Evolutionary conservation across 2,888 invertebrate genomes (phyloP), one percentile per base, ranked within the genome.

Genomic region (Lasioglossum figueresi): DNA sequence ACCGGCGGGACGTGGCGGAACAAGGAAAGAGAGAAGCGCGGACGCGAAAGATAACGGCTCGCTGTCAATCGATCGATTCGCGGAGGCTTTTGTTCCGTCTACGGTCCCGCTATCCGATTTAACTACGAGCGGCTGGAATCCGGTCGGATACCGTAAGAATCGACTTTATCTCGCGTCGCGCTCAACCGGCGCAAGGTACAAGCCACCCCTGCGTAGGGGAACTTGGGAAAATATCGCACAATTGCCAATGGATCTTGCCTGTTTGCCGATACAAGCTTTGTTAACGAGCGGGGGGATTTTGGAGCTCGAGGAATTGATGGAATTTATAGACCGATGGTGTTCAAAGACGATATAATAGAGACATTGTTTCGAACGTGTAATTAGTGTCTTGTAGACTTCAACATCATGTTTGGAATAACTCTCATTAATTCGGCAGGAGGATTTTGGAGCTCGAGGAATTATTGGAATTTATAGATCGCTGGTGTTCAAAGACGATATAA

Each of bases 41-140:
- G 93, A 91, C 92, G 92, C 87, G 90, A 93, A 93, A 93, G 94
- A 94, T 94, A 94, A 94, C 93, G 92, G 91, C 92, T 92, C 88
- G 91, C 90, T 87, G 89, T 90, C 92, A 89, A 93, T 93, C 93
- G 93, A 94, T 94, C 93, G 93, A 93, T 93, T 87, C 89, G 90
- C 87, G 89, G 90, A 91, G 90, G 91, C 93, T 93, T 94, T 94
- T 94, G 94, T 93, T 93, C 72, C 91, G 88, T 85, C 88, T 86
- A 87, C 91, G 88, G 80, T 85, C 85, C 84, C 79, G 85, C 90
- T 90, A 93, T 93, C 92, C 91, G 93, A 94, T 93, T 94, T 92
- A 92, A 92, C 93, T 92, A 92, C 89, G 87, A 86, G 88, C 87
- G 84, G 86, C 78, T 85, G 86, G 86, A 76, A 90, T 90, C 88